phyloP scores from a whole-genome alignment of 92 coral and sea anemone species.

The Isaurus tuberculatus region DNA sequence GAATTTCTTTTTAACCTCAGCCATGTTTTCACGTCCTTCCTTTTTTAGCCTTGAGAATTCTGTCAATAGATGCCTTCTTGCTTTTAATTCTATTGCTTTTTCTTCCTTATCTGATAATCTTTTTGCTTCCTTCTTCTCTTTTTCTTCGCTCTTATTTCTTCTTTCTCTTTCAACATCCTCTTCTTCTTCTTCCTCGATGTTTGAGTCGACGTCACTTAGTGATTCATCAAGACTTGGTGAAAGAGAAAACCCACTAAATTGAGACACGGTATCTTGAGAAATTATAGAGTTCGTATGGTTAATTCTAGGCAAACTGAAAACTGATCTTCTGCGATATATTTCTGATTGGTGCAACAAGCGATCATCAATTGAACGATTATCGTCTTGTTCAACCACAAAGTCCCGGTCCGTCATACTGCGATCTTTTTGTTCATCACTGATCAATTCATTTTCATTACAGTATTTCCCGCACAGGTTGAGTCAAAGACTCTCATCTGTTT shows the following conservation, averaged over 20 bases:
- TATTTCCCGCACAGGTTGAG: no score
- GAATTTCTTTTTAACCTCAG: slow-evolving; percentile 67
- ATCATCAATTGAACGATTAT: background rate
- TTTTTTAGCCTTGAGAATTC: slow-evolving; percentile 65
- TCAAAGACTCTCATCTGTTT: no score
- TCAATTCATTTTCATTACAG: no score
- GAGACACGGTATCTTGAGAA: slow-evolving; percentile 51
- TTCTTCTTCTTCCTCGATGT: slow-evolving; percentile 55
- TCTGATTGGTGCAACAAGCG: background rate
- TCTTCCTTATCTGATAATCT: slow-evolving; percentile 43
- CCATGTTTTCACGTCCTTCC: slow-evolving; percentile 65
- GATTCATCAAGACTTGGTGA: slow-evolving; percentile 53
- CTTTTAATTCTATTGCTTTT: slow-evolving; percentile 60
- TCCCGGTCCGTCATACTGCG: background rate
- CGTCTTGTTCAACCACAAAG: background rate
- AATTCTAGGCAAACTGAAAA: background rate
- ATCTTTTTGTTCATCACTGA: no score
- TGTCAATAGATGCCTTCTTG: slow-evolving; percentile 51
- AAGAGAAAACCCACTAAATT: slow-evolving; percentile 43
- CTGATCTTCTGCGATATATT: background rate
- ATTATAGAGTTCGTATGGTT: slow-evolving; percentile 28
- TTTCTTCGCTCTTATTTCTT: background rate
- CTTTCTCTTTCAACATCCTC: slow-evolving; percentile 21
- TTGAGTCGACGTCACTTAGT: slow-evolving; percentile 57
- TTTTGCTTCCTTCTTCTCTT: slow-evolving; percentile 15